Conservation (phyloP, 2,113 vertebrate species). For the Calidris pugnax region DNA sequence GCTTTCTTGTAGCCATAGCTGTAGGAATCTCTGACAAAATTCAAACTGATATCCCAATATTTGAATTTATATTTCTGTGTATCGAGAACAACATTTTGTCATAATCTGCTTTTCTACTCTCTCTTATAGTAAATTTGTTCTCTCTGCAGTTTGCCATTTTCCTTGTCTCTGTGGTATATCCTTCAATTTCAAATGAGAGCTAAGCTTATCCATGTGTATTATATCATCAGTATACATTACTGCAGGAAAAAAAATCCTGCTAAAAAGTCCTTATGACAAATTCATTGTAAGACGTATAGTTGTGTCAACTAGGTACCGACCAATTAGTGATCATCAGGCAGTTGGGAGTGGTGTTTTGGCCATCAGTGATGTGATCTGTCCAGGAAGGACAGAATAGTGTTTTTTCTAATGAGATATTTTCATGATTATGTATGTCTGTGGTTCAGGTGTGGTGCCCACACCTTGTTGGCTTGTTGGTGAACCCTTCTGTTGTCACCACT, state of each 20-base stretch:
- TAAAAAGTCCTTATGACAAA: neutral
- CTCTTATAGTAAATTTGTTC: neutral
- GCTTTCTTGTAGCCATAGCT: neutral
- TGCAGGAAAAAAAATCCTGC: neutral
- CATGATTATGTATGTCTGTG: neutral
- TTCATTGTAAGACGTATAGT: neutral
- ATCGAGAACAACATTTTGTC: neutral
- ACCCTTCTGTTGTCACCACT: neutral
- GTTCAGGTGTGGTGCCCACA: neutral
- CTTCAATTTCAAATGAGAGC: neutral
- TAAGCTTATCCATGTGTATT: fast-evolving
- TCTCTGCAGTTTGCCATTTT: neutral
- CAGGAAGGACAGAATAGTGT: neutral
- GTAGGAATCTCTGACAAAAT: neutral
- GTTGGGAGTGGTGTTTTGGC: neutral
- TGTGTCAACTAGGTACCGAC: neutral
- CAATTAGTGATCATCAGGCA: neutral
- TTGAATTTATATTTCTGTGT: neutral
- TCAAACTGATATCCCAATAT: neutral
- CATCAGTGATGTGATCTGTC: neutral
- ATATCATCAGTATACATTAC: neutral
- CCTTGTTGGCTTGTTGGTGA: neutral
- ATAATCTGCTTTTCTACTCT: neutral
- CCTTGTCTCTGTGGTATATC: neutral
- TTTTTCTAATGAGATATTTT: neutral